A percentile compares a stretch with the other conserved stretches of the same genome.
phyloP scores from a whole-genome alignment of 2,888 invertebrate genomes.

The Fissipunctia ypsillon region DNA sequence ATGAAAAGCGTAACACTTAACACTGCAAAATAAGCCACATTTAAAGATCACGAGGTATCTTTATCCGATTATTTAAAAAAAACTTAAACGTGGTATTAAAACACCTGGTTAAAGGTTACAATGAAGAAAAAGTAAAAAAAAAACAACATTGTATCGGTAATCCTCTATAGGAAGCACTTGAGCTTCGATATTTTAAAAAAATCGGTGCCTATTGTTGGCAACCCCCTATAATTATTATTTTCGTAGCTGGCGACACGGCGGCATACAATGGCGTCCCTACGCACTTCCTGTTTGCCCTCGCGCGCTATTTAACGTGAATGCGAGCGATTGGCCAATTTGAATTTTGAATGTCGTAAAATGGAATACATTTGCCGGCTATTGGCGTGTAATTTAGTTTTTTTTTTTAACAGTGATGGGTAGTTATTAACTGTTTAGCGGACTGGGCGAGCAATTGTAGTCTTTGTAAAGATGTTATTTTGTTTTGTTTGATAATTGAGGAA shows the following conservation, averaged over 20 bases:
- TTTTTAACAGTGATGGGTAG: conserved; percentile 68
- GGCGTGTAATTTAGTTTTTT: conserved; percentile 83
- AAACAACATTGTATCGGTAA: conserved; percentile 86
- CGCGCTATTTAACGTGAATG: conserved; percentile 90
- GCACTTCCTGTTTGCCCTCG: conserved; percentile 90
- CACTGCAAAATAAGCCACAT: conserved; percentile 63
- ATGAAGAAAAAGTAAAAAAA: conserved; percentile 76
- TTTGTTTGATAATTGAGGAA: conserved; percentile 63
- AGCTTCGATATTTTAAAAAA: conserved; percentile 88
- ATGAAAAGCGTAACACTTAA: conserved; percentile 64
- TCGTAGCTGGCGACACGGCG: conserved; percentile 90
- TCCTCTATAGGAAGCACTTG: conserved; percentile 89
- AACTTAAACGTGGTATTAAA: conserved; percentile 83
- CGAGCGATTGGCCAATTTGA: conserved; percentile 89
- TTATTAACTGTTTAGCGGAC: conserved; percentile 67
- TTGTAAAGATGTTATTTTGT: conserved; percentile 37
- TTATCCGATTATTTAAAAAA: conserved; percentile 82
- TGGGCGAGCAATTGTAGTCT: conserved; percentile 41
- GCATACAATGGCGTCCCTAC: conserved; percentile 85
- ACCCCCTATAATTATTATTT: conserved; percentile 90
- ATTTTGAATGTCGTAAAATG: conserved; percentile 87
- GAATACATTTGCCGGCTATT: conserved; percentile 81
- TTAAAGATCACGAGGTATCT: conserved; percentile 72
- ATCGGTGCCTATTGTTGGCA: conserved; percentile 82
- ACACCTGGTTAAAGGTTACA: conserved; percentile 84